Percentiles rank a stretch among this genome's conserved stretches.
Conservation (phyloP, 2,797 vertebrate genomes). For the Anguilla pacifica region DNA sequence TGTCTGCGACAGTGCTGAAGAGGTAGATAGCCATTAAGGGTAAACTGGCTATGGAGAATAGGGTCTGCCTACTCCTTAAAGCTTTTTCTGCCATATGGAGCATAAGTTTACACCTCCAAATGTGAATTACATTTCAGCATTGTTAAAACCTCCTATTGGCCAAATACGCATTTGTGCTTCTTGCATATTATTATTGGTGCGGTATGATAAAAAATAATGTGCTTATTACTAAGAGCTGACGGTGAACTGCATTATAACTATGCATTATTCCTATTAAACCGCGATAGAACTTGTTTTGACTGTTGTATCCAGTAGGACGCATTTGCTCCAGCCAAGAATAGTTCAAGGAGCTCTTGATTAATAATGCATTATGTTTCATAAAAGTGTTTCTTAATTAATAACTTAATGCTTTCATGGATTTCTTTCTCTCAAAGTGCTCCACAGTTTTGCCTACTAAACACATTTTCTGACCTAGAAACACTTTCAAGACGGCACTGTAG, state of each 20-base stretch:
- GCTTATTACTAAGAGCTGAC: background rate
- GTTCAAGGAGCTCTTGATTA: constrained; percentile 28
- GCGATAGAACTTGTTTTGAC: background rate
- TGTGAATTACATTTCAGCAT: constrained; percentile 22
- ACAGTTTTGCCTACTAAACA: constrained; percentile 25
- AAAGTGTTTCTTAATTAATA: constrained; percentile 32
- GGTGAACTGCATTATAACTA: background rate
- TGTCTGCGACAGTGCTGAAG: constrained; percentile 20
- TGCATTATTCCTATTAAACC: background rate
- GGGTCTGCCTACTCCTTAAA: background rate
- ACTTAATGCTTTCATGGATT: constrained; percentile 25
- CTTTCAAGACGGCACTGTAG: background rate
- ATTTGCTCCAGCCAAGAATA: background rate
- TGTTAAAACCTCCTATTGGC: constrained; percentile 18
- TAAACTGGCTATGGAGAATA: constrained; percentile 14
- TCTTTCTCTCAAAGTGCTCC: constrained; percentile 2
- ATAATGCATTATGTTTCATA: constrained; percentile 35
- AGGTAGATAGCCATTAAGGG: constrained; percentile 27
- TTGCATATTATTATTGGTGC: background rate
- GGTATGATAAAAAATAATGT: background rate
- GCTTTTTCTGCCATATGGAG: constrained; percentile 24
- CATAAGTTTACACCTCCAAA: constrained; percentile 37
- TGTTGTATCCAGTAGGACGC: background rate
- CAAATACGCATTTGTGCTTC: background rate
- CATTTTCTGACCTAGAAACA: background rate